Evolutionary conservation across 2,888 invertebrate genomes (phyloP).

Genomic region (Cerceris ruficornis): DNA sequence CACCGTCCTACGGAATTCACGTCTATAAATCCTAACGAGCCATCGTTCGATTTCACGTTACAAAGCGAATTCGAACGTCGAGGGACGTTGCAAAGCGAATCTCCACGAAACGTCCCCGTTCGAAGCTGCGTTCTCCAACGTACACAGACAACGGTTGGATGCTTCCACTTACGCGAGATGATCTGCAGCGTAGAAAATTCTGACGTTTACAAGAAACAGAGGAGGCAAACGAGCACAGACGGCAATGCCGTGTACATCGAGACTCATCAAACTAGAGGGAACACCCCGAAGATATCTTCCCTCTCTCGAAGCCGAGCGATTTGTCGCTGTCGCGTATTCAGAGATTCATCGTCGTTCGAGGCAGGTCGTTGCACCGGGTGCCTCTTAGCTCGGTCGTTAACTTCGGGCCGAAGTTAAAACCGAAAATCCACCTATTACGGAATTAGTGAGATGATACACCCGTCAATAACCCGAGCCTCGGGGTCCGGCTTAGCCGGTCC

Average conservation of each 20-base stretch:
- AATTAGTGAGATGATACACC: conserved; percentile 80
- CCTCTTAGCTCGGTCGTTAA: conserved; percentile 67
- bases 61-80: too few species aligned
- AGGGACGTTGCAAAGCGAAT: too few species aligned
- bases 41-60: too few species aligned
- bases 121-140: too few species aligned
- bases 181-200: too few species aligned
- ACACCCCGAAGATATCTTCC: conserved; percentile 26
- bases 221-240: too few species aligned
- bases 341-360: conserved; percentile 32
- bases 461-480: conserved; percentile 73
- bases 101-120: too few species aligned
- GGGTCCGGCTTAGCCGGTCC: conserved; percentile 60
- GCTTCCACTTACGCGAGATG: too few species aligned
- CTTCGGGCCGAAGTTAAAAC: conserved; percentile 62
- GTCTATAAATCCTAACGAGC: too few species aligned
- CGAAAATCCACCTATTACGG: conserved; percentile 78
- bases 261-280: background rate
- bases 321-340: conserved; percentile 42
- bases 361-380: conserved; percentile 64
- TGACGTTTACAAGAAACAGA: too few species aligned
- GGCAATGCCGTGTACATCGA: background rate
- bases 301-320: conserved; percentile 17
- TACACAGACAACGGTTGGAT: too few species aligned
- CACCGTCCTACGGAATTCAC: too few species aligned